Percentiles rank a stretch among this genome's conserved stretches.
These are phyloP conservation scores for Petromus typicus DNA, from an alignment of 2,113 vertebrate species.

Conservation along the genomic window DNA sequence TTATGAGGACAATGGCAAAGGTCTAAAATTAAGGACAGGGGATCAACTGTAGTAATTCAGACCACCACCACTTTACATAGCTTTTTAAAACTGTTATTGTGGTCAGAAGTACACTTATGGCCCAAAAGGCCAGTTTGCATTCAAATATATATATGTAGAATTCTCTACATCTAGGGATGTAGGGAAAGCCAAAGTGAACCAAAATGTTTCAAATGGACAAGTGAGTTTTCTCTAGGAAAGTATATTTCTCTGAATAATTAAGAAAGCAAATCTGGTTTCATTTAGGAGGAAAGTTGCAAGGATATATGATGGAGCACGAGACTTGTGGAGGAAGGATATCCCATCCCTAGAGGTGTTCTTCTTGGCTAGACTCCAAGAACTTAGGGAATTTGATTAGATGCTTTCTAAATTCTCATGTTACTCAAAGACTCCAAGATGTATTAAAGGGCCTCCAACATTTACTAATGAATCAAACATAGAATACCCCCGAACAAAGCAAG, in stretches of 20 bases:
- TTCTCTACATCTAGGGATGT: background rate
- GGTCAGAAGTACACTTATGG: background rate
- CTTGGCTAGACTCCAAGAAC: background rate
- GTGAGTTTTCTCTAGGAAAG: background rate
- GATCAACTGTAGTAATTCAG: background rate
- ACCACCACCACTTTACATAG: background rate
- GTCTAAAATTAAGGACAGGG: background rate
- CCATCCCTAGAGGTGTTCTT: background rate
- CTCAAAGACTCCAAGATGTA: background rate
- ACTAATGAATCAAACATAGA: background rate
- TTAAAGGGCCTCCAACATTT: slow-evolving; percentile 2
- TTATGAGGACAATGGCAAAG: background rate
- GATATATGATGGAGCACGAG: background rate
- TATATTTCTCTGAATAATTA: background rate
- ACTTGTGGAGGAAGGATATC: background rate
- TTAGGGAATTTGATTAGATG: background rate
- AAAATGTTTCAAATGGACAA: background rate
- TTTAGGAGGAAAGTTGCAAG: background rate
- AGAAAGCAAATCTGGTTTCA: background rate
- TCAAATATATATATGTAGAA: background rate
- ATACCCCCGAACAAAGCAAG: background rate
- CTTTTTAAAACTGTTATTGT: background rate
- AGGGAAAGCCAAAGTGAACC: background rate
- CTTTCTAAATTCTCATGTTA: background rate
- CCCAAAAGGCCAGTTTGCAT: background rate